Percentiles rank a stretch among this genome's conserved stretches.
Conservation (phyloP, 2,797 vertebrate genomes). For the Crocodylus rhombifer region DNA sequence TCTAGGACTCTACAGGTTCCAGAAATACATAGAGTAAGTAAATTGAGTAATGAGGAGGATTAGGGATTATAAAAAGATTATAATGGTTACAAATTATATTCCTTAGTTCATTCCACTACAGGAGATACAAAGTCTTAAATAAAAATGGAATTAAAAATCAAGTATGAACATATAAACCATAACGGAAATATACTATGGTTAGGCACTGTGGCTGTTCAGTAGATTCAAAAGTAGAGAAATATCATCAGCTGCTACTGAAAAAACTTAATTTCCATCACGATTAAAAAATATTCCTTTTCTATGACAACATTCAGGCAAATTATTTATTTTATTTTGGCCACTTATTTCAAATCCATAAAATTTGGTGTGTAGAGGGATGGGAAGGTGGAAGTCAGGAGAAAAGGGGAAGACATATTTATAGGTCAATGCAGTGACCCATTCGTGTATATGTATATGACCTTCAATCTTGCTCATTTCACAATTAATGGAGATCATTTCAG, state of each 20-base stretch:
- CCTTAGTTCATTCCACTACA: slow-evolving; percentile 23
- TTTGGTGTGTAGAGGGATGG: neutral
- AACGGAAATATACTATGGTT: neutral
- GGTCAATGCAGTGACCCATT: neutral
- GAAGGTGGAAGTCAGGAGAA: neutral
- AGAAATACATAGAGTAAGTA: neutral
- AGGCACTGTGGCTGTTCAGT: neutral
- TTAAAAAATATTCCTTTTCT: neutral
- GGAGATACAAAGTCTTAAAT: slow-evolving; percentile 17
- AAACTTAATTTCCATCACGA: neutral
- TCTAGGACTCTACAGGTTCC: neutral
- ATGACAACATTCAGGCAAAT: neutral
- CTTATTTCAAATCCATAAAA: neutral
- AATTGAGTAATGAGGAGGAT: slow-evolving; percentile 22
- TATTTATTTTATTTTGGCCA: neutral
- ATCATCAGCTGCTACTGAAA: neutral
- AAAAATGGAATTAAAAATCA: slow-evolving; percentile 51
- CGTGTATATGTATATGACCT: neutral
- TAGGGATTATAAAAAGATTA: slow-evolving; percentile 17
- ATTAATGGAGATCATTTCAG: neutral
- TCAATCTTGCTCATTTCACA: neutral
- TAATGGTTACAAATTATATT: slow-evolving; percentile 16
- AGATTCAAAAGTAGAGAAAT: neutral
- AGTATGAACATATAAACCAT: slow-evolving; percentile 20
- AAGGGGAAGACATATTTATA: neutral